Evolutionary conservation across 2,113 vertebrate species (phyloP), one percentile per base, ranked within the genome.

Genomic region (Vireo altiloquus): DNA sequence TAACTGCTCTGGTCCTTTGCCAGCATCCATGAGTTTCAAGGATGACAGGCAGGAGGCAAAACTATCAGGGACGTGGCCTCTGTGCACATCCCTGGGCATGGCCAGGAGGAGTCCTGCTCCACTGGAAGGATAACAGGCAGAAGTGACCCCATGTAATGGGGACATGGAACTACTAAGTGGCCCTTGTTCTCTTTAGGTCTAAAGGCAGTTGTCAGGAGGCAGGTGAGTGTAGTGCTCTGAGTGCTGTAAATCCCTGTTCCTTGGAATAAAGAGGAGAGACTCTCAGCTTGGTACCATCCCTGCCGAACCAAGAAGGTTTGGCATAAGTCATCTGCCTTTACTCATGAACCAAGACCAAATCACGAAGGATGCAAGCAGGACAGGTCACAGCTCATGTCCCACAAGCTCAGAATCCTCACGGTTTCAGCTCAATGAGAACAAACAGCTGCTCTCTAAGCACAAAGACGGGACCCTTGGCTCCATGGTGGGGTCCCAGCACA

Each of bases 91-190:
- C 52, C 24, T 35, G 30, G 37, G 27, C 22, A 60, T 46, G 42
- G 63, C 76, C 53, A 53, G 46, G n/a, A 60, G 20, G 18, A 71
- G 42, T 68, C 44, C 50, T 82, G 49, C 39, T 44, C 23, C 33
- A 28, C 0, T 49, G 28, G 53, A 74, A 42, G 39, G 39, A 49
- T 37, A 56, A 27, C 53, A 47, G 37, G 31, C 49, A 39, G 42
- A 65, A 19, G 23, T 9, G 40, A 54, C 8, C 13, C 33, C 49
- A n/a, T 0, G 0, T 28, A 17, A 3, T 7, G 22, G 11, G 46
- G 76, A 77, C 25, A 1, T 5, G 22, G 13, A 86, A n/a, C 52
- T 87, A 42, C 52, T 39, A 16, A 42, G 20, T 15, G 23, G n/a
- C 25, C 23, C n/a, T 81, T 50, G 15, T 33, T 82, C 2, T 63